Conservation (phyloP, 1,140 invertebrate genomes). For the Achatina immaculata region DNA sequence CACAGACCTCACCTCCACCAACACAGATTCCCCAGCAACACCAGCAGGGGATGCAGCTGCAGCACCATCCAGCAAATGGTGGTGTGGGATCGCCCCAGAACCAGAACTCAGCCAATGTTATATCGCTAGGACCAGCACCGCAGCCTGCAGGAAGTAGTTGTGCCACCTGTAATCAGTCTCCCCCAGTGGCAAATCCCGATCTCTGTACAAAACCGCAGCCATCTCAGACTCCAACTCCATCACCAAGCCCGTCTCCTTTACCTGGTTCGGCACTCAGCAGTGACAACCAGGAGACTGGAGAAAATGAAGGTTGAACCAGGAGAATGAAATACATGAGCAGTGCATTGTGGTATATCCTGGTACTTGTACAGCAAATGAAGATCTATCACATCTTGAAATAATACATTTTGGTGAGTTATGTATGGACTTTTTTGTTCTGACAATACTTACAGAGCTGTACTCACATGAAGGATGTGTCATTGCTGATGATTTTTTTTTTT, state of each 20-base stretch:
- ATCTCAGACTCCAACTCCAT: slow-evolving; percentile 21
- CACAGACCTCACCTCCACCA: slow-evolving; percentile 10
- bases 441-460: too few relatives aligned
- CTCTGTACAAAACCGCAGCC: background rate
- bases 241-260: slow-evolving; percentile 21
- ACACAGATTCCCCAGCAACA: slow-evolving; percentile 12
- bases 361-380: too few relatives aligned
- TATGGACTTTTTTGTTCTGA: too few relatives aligned
- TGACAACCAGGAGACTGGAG: slow-evolving; percentile 37
- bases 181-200: background rate
- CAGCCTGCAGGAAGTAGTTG: background rate
- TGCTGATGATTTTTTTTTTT: too few relatives aligned
- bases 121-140: background rate
- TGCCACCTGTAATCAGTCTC: background rate
- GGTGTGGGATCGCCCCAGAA: slow-evolving; percentile 8
- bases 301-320: slow-evolving; percentile 35
- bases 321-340: background rate
- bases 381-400: too few relatives aligned
- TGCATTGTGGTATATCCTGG: background rate
- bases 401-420: too few relatives aligned
- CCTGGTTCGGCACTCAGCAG: background rate
- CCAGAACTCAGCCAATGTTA: background rate
- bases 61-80: background rate
- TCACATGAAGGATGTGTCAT: too few relatives aligned
- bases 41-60: background rate